Conservation (phyloP, 2,797 vertebrate genomes). For the Schizothorax lantsangensis region DNA sequence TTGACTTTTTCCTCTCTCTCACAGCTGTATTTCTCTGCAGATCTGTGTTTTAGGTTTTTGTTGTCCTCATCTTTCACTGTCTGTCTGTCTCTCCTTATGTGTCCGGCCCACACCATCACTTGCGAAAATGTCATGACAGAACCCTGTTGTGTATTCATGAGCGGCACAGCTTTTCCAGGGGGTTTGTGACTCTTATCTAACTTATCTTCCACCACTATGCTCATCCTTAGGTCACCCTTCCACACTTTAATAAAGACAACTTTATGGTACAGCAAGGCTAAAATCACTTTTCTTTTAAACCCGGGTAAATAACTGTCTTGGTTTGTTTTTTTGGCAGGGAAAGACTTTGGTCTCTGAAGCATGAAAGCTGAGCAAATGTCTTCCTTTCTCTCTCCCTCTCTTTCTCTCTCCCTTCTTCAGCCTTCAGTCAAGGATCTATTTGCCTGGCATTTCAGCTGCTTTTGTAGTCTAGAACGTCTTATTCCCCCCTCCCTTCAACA, state of each 20-base stretch:
- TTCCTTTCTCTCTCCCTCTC: constrained; percentile 48
- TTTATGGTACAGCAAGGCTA: constrained; percentile 14
- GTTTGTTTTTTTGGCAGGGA: constrained; percentile 45
- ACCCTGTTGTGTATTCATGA: constrained; percentile 62
- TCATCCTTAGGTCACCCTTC: neutral
- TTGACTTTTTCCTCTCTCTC: constrained; percentile 14
- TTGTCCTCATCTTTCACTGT: constrained; percentile 62
- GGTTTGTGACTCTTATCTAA: constrained; percentile 53
- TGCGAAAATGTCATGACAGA: constrained; percentile 69
- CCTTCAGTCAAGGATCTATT: constrained; percentile 65
- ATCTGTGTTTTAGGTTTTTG: constrained; percentile 12
- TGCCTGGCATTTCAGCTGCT: constrained; percentile 62
- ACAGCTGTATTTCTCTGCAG: neutral
- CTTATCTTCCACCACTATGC: constrained; percentile 9
- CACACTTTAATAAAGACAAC: constrained; percentile 31
- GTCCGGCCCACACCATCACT: constrained; percentile 66
- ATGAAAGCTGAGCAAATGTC: constrained; percentile 53
- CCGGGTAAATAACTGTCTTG: constrained; percentile 53
- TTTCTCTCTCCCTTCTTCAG: constrained; percentile 14
- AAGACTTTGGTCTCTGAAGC: constrained; percentile 55
- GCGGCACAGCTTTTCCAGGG: constrained; percentile 61
- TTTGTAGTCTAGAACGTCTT: constrained; percentile 62
- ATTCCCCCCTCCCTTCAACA: constrained; percentile 58
- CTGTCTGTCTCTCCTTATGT: constrained; percentile 54
- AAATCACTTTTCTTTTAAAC: constrained; percentile 52